These are phyloP conservation scores for Drosophila rubida DNA, from an alignment of 2,888 invertebrate genomes.

Conservation along the genomic window DNA sequence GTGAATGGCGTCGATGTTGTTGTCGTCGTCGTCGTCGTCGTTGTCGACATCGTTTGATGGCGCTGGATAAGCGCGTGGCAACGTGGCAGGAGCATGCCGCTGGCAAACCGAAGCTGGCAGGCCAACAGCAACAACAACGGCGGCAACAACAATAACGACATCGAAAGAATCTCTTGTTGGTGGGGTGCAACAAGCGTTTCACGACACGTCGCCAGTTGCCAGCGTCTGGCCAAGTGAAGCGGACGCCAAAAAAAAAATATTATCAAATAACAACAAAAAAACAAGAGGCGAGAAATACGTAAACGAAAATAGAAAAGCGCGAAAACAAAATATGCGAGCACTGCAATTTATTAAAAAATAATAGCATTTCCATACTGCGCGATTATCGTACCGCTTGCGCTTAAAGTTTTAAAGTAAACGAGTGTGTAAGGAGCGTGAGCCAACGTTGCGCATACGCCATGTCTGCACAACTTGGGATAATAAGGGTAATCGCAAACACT, in stretches of 20 bases:
- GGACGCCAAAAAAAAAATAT: slow-evolving; percentile 57
- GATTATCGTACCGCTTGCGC: background rate
- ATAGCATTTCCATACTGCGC: slow-evolving; percentile 37
- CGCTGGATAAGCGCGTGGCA: slow-evolving; percentile 76
- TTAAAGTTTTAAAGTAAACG: slow-evolving; percentile 9
- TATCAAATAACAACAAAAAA: background rate
- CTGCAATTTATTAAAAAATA: slow-evolving; percentile 64
- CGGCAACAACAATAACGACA: slow-evolving; percentile 10
- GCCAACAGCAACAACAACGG: slow-evolving; percentile 34
- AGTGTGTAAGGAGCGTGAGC: no score
- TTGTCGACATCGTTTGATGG: slow-evolving; percentile 76
- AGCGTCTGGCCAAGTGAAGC: slow-evolving; percentile 70
- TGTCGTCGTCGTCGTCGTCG: slow-evolving; percentile 51
- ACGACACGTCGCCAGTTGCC: slow-evolving; percentile 70
- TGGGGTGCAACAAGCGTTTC: slow-evolving; percentile 78
- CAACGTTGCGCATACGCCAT: slow-evolving; percentile 50
- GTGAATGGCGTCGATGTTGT: slow-evolving; percentile 51
- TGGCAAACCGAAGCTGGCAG: slow-evolving; percentile 67
- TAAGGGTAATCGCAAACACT: slow-evolving; percentile 43
- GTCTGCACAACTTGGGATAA: slow-evolving; percentile 33
- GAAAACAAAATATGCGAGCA: slow-evolving; percentile 53
- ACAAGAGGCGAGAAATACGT: slow-evolving; percentile 10
- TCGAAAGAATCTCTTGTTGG: slow-evolving; percentile 46
- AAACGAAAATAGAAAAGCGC: slow-evolving; percentile 51
- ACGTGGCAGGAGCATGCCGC: slow-evolving; percentile 65